phyloP scores from a whole-genome alignment of 2,888 invertebrate genomes.

The Mactromeris polynyma region DNA sequence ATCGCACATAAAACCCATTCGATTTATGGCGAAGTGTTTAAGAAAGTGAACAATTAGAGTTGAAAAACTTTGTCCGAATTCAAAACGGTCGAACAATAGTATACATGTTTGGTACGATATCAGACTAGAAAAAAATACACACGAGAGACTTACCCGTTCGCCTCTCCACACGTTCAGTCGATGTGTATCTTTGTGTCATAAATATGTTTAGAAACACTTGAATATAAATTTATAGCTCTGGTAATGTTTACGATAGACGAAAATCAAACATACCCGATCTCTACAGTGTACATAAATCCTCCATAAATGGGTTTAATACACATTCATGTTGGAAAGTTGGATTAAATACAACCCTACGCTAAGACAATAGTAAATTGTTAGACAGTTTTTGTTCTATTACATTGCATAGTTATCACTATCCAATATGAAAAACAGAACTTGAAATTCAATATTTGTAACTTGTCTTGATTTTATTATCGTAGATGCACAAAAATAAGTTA shows the following conservation, averaged over 20 bases:
- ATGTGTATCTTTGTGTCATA: conserved; percentile 8
- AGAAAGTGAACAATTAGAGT: too few relatives aligned
- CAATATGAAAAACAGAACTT: too few relatives aligned
- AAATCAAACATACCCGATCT: conserved; percentile 22
- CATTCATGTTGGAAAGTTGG: background rate
- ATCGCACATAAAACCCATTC: too few relatives aligned
- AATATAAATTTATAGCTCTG: conserved; percentile 22
- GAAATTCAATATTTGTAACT: too few relatives aligned
- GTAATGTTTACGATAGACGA: conserved; percentile 29
- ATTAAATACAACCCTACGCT: background rate
- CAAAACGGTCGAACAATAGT: background rate
- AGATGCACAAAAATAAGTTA: background rate
- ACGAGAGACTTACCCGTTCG: conserved; percentile 3
- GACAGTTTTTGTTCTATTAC: too few relatives aligned
- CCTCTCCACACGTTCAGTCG: background rate
- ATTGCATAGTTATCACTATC: too few relatives aligned
- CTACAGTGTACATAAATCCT: background rate
- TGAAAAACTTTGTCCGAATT: background rate
- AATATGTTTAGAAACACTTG: conserved; percentile 25
- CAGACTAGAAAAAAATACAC: background rate
- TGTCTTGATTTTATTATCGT: too few relatives aligned
- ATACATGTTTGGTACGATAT: background rate
- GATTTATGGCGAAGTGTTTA: too few relatives aligned
- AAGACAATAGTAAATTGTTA: background rate
- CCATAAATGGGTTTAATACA: background rate